Percentiles rank a stretch among this genome's conserved stretches.
Evolutionary conservation across 2,888 invertebrate genomes (phyloP).

Genomic region (Didymodactylos carnosus): DNA sequence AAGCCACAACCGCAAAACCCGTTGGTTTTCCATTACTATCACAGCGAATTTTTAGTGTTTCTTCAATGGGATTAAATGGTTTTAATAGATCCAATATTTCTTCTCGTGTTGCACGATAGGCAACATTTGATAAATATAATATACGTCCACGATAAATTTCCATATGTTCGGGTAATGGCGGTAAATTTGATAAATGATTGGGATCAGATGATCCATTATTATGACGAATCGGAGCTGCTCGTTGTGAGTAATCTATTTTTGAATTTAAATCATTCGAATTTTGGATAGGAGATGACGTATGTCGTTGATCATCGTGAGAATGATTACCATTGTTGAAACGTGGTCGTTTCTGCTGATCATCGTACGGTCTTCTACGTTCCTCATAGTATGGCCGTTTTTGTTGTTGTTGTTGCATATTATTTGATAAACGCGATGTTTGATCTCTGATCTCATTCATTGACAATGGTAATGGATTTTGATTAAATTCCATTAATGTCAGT

Average conservation of each 20-base stretch:
- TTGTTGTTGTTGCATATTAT: too few species aligned
- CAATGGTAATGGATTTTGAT: neutral
- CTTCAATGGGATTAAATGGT: slow-evolving; percentile 47
- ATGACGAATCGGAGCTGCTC: too few species aligned
- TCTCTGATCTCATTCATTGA: too few species aligned
- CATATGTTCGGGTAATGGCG: slow-evolving; percentile 11
- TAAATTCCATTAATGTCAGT: neutral
- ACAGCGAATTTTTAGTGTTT: slow-evolving; percentile 16
- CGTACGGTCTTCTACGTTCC: too few species aligned
- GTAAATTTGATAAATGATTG: slow-evolving; percentile 4
- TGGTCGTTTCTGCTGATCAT: too few species aligned
- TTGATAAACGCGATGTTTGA: too few species aligned
- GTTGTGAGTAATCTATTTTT: too few species aligned
- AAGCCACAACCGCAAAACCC: slow-evolving; percentile 71
- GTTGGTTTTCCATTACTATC: slow-evolving; percentile 43
- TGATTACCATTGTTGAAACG: too few species aligned
- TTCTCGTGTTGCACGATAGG: slow-evolving; percentile 62
- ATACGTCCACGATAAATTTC: slow-evolving; percentile 8
- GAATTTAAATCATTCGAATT: too few species aligned
- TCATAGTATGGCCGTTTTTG: too few species aligned
- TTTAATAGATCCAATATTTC: slow-evolving; percentile 68
- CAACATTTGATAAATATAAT: slow-evolving; percentile 45
- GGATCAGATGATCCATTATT: too few species aligned
- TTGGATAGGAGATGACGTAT: too few species aligned
- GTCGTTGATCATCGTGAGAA: neutral